Base-by-base conservation (phyloP, 2,888 invertebrate genomes). In the Acholoe squamosa region DNA sequence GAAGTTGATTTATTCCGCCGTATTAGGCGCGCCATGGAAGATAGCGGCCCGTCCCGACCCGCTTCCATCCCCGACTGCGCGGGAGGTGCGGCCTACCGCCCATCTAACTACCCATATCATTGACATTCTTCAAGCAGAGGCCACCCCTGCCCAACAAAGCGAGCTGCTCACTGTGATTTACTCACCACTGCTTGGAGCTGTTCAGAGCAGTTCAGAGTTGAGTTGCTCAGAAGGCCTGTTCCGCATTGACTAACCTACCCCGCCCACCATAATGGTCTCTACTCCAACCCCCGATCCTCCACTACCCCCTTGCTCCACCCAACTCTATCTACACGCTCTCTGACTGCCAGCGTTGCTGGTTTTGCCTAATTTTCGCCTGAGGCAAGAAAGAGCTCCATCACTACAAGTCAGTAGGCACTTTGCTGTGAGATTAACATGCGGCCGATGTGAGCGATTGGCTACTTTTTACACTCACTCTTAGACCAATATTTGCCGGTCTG, bases 81-180 rank as follows among this genome's bases (percentile, higher is more conserved):
- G 3, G 0, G 28, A 28, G 14, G 71, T 28, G 84, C 19, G 1
- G 43, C n/a, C 16, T 31, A 43, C 84, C 16, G 51, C 43, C 84
- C 84, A 84, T 33, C 84, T 84, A 51, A 34, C 84, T 84, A 84
- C 51, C 51, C 84, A 84, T 84, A 84, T 84, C 84, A 84, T 84
- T 84, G 84, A 84, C 84, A 84, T 84, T 84, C 84, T 84, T 25
- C 84, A 84, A n/a, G 43, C 51, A 25, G 51, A 22, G 84, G 51
- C 34, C 33, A 25, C 34, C 84, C 51, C n/a, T 1, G 14, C 77
- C 84, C 43, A 84, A 84, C 43, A 84, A 34, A 84, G 43, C 84
- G n/a, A 12, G 84, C 43, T 43, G 51, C 25, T 34, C 43, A 25
- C n/a, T 67, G 43, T 84, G 43, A 51, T 84, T 84, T 84, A 84